Evolutionary conservation across 2,888 invertebrate genomes (phyloP).

Genomic region (Ophioninae sp.): DNA sequence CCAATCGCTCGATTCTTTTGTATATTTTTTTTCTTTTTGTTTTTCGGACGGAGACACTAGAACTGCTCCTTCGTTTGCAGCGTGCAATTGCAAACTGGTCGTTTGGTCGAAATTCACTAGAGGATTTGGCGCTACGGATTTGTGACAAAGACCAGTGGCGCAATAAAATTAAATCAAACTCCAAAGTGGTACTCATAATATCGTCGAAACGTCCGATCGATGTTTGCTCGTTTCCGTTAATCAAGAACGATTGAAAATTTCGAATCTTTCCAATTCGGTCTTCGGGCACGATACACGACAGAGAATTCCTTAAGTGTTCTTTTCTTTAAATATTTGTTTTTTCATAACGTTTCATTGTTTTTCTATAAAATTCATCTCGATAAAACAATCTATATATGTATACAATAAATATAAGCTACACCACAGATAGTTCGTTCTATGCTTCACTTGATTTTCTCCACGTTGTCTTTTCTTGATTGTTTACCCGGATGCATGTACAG

Average conservation of each 20-base stretch:
- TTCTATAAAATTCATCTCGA: conserved; percentile 55
- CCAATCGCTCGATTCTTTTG: not conserved
- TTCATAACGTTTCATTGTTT: conserved; percentile 11
- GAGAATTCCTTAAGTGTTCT: not conserved
- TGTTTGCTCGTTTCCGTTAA: not conserved
- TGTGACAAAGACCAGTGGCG: not conserved
- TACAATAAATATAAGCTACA: conserved; percentile 61
- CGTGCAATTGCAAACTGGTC: not conserved
- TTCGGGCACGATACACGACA: not conserved
- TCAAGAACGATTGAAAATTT: not conserved
- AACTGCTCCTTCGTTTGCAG: not conserved
- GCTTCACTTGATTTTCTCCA: conserved; percentile 21
- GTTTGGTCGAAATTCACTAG: not conserved
- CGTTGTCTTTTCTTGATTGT: conserved; percentile 3
- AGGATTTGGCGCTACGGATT: not conserved
- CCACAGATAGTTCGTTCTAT: conserved; percentile 33
- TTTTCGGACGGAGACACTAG: not conserved
- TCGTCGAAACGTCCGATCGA: not conserved
- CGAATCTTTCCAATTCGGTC: not conserved
- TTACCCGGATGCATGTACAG: not conserved
- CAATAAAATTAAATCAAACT: not conserved
- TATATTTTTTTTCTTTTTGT: not conserved
- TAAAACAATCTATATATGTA: conserved; percentile 58
- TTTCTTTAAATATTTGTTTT: conserved; percentile 19
- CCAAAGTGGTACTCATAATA: not conserved